Evolutionary conservation across 2,888 invertebrate genomes (phyloP).

Genomic region (Rotaria macrura): DNA sequence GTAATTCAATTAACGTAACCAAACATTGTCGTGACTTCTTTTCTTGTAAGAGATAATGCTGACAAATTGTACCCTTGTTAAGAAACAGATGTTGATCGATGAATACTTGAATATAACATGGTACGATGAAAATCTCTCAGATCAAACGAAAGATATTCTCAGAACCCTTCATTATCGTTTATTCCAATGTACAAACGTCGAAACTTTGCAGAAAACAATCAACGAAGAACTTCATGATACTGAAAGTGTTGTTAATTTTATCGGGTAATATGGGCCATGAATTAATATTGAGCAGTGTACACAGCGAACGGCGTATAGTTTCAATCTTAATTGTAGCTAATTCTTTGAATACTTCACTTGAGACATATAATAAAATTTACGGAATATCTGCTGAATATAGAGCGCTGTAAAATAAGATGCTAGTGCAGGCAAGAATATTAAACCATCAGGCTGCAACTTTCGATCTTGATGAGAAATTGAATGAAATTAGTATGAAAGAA

Average conservation of each 20-base stretch:
- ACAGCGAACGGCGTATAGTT: not conserved
- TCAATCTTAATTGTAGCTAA: not conserved
- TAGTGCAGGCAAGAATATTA: not conserved
- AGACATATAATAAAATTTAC: not conserved
- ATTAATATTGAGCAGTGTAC: not conserved
- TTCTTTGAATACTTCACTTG: not conserved
- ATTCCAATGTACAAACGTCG: not conserved
- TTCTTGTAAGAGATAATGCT: no score
- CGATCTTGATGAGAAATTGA: not conserved
- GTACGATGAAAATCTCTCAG: not conserved
- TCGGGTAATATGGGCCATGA: not conserved
- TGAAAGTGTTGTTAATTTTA: not conserved
- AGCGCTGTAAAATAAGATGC: not conserved
- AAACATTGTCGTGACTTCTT: no score
- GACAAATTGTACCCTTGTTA: no score
- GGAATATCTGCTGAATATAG: not conserved
- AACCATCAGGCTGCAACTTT: not conserved
- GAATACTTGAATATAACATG: not conserved
- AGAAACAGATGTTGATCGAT: not conserved
- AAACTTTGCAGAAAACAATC: not conserved
- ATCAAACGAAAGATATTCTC: not conserved
- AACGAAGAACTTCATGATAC: not conserved
- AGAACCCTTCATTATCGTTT: not conserved
- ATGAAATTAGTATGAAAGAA: not conserved
- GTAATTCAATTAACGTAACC: no score